These are phyloP conservation scores for Ameiurus melas DNA, from an alignment of 2,113 vertebrate genomes.

Conservation along the genomic window DNA sequence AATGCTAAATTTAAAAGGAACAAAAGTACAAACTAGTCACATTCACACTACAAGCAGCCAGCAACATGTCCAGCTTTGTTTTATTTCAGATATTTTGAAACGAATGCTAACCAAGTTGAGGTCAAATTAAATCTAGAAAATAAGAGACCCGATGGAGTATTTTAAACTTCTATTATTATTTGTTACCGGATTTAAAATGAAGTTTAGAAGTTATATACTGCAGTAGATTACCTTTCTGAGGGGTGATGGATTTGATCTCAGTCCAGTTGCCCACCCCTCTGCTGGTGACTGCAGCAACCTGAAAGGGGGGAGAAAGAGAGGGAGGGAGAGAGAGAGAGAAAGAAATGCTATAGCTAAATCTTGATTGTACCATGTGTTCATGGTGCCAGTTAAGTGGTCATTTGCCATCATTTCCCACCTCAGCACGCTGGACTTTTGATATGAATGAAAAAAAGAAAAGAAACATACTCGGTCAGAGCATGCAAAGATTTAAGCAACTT, in stretches of 20 bases:
- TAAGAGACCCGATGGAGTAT: neutral
- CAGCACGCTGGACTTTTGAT: neutral
- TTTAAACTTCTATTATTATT: neutral
- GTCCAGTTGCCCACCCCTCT: slow-evolving; percentile 93
- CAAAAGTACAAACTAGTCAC: neutral
- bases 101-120: neutral
- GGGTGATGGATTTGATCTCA: slow-evolving; percentile 86
- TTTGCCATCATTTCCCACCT: neutral
- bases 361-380: neutral
- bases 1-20: slow-evolving; percentile 73
- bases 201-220: neutral
- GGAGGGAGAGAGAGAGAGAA: neutral
- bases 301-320: slow-evolving; percentile 25
- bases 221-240: slow-evolving; percentile 76
- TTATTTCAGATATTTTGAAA: neutral
- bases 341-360: too few relatives aligned
- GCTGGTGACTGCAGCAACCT: slow-evolving; percentile 95
- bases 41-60: slow-evolving; percentile 19
- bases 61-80: slow-evolving; percentile 1
- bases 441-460: too few relatives aligned
- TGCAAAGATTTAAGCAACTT: neutral
- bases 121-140: neutral
- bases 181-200: neutral
- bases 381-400: neutral
- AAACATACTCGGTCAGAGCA: neutral